These are phyloP conservation scores for Nephrotoma guestfalica DNA, from an alignment of 2,888 invertebrate genomes.

Conservation along the genomic window DNA sequence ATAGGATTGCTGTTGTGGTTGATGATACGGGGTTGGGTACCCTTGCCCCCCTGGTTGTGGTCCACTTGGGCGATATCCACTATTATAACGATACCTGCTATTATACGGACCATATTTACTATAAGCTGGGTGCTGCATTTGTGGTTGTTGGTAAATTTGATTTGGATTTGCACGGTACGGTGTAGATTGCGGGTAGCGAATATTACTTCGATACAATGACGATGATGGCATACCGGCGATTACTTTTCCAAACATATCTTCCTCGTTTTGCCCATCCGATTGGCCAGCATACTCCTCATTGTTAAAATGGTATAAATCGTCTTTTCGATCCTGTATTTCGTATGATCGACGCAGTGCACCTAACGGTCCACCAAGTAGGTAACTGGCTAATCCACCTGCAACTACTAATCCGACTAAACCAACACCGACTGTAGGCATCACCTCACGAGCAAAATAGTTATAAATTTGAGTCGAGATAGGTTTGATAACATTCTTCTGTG, in stretches of 20 bases:
- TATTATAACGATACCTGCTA: conserved; percentile 31
- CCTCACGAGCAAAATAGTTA: conserved; percentile 61
- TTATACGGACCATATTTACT: conserved; percentile 34
- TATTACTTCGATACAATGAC: conserved; percentile 30
- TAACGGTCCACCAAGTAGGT: conserved; percentile 57
- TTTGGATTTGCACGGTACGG: conserved; percentile 11
- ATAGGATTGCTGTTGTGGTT: conserved; percentile 4
- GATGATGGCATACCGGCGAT: conserved; percentile 52
- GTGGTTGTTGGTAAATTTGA: conserved; percentile 17
- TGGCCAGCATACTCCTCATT: conserved; percentile 46
- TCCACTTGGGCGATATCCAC: conserved; percentile 18
- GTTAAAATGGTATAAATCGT: conserved; percentile 50
- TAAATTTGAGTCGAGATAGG: conserved; percentile 60
- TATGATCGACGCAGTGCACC: conserved; percentile 50
- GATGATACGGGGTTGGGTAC: conserved; percentile 2
- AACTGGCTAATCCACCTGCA: conserved; percentile 58
- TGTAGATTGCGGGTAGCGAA: conserved; percentile 10
- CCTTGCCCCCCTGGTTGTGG: not conserved
- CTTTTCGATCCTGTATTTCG: conserved; percentile 43
- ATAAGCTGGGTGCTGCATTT: conserved; percentile 33
- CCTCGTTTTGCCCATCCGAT: conserved; percentile 53
- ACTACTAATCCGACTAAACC: conserved; percentile 60
- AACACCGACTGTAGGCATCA: conserved; percentile 68
- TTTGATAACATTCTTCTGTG: conserved; percentile 26
- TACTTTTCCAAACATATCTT: conserved; percentile 61